Percentiles rank a stretch among this genome's conserved stretches.
Conservation (phyloP, 2,888 invertebrate species). For the Hypsopygia costalis region DNA sequence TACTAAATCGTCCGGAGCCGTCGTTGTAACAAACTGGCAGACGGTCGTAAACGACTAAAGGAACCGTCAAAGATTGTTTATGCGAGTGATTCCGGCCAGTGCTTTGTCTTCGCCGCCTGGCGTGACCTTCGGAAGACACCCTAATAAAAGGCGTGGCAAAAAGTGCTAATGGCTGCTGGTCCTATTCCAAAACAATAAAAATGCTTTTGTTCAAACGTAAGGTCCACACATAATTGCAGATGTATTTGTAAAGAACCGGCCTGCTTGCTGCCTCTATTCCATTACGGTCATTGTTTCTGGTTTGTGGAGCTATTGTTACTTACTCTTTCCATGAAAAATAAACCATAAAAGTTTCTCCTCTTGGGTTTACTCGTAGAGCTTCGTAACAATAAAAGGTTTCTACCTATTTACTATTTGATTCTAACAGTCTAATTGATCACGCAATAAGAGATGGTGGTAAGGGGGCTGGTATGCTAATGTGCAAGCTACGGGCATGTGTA, state of each 20-base stretch:
- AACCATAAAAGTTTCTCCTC: neutral
- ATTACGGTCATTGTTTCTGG: constrained; percentile 62
- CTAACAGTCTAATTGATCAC: too few relatives aligned
- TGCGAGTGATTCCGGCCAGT: constrained; percentile 66
- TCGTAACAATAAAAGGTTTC: too few relatives aligned
- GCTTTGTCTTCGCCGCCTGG: constrained; percentile 74
- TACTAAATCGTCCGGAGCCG: neutral
- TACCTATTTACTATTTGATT: too few relatives aligned
- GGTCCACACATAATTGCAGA: constrained; percentile 41
- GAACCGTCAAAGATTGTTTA: constrained; percentile 75
- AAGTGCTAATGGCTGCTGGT: constrained; percentile 72
- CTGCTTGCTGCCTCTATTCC: constrained; percentile 32
- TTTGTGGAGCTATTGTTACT: constrained; percentile 43
- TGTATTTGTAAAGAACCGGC: constrained; percentile 41
- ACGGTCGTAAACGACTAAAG: constrained; percentile 49
- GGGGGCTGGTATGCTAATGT: too few relatives aligned
- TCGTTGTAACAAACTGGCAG: constrained; percentile 3
- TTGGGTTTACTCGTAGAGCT: too few relatives aligned
- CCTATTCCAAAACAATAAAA: constrained; percentile 75
- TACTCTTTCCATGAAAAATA: constrained; percentile 9
- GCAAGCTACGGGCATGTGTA: too few relatives aligned
- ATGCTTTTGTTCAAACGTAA: constrained; percentile 72
- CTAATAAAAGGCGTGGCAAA: constrained; percentile 79
- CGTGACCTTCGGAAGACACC: constrained; percentile 75
- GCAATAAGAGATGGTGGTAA: too few relatives aligned